These are phyloP conservation scores for Acipenser transmontanus DNA, from an alignment of 2,797 vertebrate genomes.

Conservation along the genomic window DNA sequence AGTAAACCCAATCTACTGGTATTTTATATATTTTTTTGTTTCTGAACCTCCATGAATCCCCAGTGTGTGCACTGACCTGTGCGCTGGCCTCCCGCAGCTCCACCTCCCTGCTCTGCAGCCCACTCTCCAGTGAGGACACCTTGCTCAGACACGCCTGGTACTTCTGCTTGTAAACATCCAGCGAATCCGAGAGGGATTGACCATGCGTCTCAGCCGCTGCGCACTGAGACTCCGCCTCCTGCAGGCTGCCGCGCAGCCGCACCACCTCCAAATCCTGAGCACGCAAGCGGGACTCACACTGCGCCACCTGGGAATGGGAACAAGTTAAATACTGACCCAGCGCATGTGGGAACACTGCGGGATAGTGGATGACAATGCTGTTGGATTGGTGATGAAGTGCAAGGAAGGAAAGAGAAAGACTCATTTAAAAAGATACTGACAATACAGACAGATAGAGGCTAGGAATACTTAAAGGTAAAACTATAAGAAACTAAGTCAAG, in stretches of 20 bases:
- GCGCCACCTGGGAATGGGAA: constrained; percentile 38
- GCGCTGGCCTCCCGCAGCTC: constrained; percentile 45
- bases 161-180: constrained; percentile 53
- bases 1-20: no score
- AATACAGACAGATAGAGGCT: no score
- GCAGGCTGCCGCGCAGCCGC: constrained; percentile 36
- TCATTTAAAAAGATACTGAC: no score
- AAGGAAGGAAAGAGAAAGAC: neutral
- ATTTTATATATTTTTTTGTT: no score
- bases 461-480: no score
- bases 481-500: no score
- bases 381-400: no score
- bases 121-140: constrained; percentile 46
- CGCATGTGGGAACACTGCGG: no score
- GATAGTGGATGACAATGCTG: no score
- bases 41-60: neutral
- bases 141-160: constrained; percentile 54
- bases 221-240: constrained; percentile 41
- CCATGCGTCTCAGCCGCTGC: constrained; percentile 43
- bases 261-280: constrained; percentile 37
- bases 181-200: constrained; percentile 40
- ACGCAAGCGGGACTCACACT: constrained; percentile 43
- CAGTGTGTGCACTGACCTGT: constrained; percentile 38
- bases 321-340: neutral
- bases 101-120: constrained; percentile 43